Evolutionary conservation across 2,797 vertebrate genomes (phyloP), one percentile per base, ranked within the genome.

Genomic region (Clarias pachynema): DNA sequence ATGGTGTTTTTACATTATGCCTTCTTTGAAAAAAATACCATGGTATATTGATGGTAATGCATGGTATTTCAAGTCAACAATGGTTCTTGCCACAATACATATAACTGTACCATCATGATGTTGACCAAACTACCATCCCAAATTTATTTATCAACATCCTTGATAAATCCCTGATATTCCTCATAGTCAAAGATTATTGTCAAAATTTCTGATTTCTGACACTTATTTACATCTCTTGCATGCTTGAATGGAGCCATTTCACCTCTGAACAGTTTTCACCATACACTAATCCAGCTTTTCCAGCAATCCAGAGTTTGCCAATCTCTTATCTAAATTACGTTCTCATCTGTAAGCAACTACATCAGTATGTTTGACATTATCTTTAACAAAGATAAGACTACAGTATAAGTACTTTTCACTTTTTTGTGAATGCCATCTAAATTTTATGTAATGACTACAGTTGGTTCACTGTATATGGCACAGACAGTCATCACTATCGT

Each of bases 151-250:
- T 26, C 69, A 72, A 5, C 9, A 24, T 5, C 20, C n/a, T n/a
- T n/a, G n/a, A n/a, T n/a, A n/a, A n/a, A n/a, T 22, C 3, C 4
- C 22, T 72, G 37, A 44, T 16, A 26, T 73, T 72, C 24, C 12
- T 72, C 24, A 26, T 53, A 26, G 0, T 26, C 18, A 0, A 73
- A 73, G 44, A 68, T 68, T 34, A 16, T 31, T 69, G 16, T 15
- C 16, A 69, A 69, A 34, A 74, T 72, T 72, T 49, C 69, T 44
- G 34, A 53, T 73, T 73, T 73, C 15, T 74, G n/a, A 53, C 44
- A 29, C 73, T 59, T 60, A 60, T 74, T 49, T 56, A 74, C 10
- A 78, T 7, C 31, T 24, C 31, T 78, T 78, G 56, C 56, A 78
- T 60, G 74, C 29, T 78, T 18, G 74, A 78, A 59, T 57, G 29